These are phyloP conservation scores for Liparis tanakae DNA, from an alignment of 2,797 vertebrate species.

Conservation along the genomic window DNA sequence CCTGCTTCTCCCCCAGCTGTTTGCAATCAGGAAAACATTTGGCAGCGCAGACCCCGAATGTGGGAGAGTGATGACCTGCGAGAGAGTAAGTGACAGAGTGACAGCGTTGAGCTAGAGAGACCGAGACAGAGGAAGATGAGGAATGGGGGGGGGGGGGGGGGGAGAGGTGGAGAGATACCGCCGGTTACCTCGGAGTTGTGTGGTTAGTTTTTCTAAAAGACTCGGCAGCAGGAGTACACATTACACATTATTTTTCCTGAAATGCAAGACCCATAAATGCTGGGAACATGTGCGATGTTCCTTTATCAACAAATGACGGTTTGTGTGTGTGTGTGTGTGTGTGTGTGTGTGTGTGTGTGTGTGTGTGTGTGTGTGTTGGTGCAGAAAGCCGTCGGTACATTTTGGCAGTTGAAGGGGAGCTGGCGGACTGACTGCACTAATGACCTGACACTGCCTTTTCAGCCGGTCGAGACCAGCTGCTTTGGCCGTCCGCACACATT, in stretches of 20 bases:
- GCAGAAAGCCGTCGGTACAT: constrained; percentile 62
- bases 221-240: constrained; percentile 16
- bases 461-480: constrained; percentile 78
- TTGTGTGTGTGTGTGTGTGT: too few relatives aligned
- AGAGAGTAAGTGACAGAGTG: constrained; percentile 74
- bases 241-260: constrained; percentile 10
- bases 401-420: constrained; percentile 74
- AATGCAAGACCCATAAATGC: constrained; percentile 32
- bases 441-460: constrained; percentile 80
- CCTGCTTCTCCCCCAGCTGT: constrained; percentile 67
- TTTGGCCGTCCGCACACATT: constrained; percentile 75
- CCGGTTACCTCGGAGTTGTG: constrained; percentile 35
- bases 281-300: constrained; percentile 44
- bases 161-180: constrained; percentile 31
- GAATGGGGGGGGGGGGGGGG: constrained; percentile 37
- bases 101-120: constrained; percentile 68
- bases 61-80: constrained; percentile 78
- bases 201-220: constrained; percentile 40
- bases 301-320: constrained; percentile 51
- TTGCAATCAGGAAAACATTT: constrained; percentile 69
- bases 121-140: constrained; percentile 57
- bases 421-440: constrained; percentile 74
- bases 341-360: not conserved
- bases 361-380: constrained; percentile 19
- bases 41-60: constrained; percentile 60